Percentiles rank a stretch among this genome's conserved stretches.
These are phyloP conservation scores for Urocolius indicus DNA, from an alignment of 2,113 vertebrate genomes.

Conservation along the genomic window DNA sequence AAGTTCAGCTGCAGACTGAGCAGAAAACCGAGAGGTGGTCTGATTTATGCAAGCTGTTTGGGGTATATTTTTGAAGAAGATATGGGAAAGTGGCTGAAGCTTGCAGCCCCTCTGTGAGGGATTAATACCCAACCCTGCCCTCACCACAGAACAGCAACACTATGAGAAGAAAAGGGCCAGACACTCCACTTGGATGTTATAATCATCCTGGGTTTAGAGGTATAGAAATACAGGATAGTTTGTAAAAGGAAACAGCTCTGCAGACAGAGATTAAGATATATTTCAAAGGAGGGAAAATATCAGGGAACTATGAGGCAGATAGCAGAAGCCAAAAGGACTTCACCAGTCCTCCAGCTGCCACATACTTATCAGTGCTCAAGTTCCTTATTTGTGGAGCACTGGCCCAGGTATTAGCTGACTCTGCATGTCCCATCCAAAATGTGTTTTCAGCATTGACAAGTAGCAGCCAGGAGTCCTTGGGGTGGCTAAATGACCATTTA, in stretches of 20 bases:
- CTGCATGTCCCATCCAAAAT: background rate
- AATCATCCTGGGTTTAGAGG: background rate
- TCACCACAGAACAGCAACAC: background rate
- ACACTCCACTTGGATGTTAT: background rate
- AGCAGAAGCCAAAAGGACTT: background rate
- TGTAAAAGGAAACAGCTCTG: conserved; percentile 2
- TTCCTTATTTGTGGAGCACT: background rate
- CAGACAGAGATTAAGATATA: background rate
- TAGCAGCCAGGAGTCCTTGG: background rate
- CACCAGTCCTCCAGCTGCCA: background rate
- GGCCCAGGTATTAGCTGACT: background rate
- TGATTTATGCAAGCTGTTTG: background rate
- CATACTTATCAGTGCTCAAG: background rate
- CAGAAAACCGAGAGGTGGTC: background rate
- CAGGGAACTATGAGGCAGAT: background rate
- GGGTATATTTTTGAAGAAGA: conserved; percentile 2
- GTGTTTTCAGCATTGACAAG: background rate
- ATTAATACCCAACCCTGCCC: background rate
- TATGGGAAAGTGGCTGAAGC: background rate
- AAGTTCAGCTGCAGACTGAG: background rate
- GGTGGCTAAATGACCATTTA: background rate
- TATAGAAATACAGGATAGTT: background rate
- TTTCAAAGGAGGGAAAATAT: background rate
- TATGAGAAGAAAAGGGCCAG: background rate
- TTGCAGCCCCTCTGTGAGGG: background rate